These are phyloP conservation scores for Antidorcas marsupialis DNA, from an alignment of 2,113 vertebrate species.

Conservation along the genomic window DNA sequence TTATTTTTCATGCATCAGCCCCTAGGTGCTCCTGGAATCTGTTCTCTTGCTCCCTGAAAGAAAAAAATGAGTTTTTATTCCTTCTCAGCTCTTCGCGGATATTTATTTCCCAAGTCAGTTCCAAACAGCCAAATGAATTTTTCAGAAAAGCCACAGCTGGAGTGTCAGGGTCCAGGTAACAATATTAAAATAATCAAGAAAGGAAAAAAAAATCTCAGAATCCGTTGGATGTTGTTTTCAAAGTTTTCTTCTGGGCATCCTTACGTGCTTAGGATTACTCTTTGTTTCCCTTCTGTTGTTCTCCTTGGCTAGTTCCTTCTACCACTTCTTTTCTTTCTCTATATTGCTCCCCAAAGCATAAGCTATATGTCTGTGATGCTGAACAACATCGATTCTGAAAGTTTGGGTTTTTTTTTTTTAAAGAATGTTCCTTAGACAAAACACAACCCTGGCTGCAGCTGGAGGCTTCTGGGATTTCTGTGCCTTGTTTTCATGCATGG, in stretches of 20 bases:
- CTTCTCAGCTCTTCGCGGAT: background rate
- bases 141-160: slow-evolving; percentile 34
- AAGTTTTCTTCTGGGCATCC: background rate
- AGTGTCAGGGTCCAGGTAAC: slow-evolving; percentile 38
- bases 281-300: background rate
- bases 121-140: slow-evolving; percentile 24
- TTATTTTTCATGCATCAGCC: background rate
- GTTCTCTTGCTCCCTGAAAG: background rate
- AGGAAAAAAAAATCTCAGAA: background rate
- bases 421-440: slow-evolving; percentile 47
- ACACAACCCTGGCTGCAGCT: slow-evolving; percentile 49
- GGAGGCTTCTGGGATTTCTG: slow-evolving; percentile 62
- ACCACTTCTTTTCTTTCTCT: background rate
- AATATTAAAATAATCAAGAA: slow-evolving; percentile 10
- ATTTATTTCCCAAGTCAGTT: background rate
- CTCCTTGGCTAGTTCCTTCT: background rate
- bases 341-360: background rate
- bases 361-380: background rate
- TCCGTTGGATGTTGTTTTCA: background rate
- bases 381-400: slow-evolving; percentile 40
- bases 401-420: background rate
- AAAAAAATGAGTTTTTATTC: slow-evolving; percentile 36
- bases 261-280: background rate
- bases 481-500: slow-evolving; percentile 73
- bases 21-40: background rate